Evolutionary conservation across 2,888 invertebrate species (phyloP).

Genomic region (Cylindroiulus punctatus): DNA sequence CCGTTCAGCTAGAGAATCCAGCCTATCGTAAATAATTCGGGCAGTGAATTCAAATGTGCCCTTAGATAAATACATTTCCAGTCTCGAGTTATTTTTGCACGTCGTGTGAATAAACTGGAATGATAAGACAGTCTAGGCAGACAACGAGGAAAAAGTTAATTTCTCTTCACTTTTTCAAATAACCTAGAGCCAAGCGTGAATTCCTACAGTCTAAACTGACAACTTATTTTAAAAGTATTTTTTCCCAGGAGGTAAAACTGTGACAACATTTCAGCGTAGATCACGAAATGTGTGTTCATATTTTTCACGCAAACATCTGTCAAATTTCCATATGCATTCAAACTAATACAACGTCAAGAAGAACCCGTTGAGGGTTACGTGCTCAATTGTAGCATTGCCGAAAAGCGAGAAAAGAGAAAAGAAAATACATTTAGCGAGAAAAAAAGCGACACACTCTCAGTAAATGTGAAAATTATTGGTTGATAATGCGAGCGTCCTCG

Average conservation of each 20-base stretch:
- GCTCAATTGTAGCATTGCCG: not conserved
- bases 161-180: conserved; percentile 17
- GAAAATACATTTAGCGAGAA: conserved; percentile 13
- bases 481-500: conserved; percentile 9
- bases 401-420: not conserved
- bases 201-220: not conserved
- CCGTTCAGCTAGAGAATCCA: not conserved
- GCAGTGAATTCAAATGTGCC: conserved; percentile 19
- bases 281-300: conserved; percentile 33
- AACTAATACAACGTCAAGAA: not conserved
- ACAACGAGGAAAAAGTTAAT: conserved; percentile 2
- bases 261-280: conserved; percentile 8
- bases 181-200: not conserved
- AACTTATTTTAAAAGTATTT: conserved; percentile 42
- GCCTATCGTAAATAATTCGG: not conserved
- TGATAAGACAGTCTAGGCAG: not conserved
- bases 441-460: conserved; percentile 11
- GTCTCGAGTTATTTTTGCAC: not conserved
- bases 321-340: conserved; percentile 10
- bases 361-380: conserved; percentile 29
- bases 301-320: conserved; percentile 38
- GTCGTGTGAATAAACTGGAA: not conserved
- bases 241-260: conserved; percentile 9
- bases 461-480: conserved; percentile 25
- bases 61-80: not conserved